These are phyloP conservation scores for Thalpophila matura DNA, from an alignment of 2,888 invertebrate genomes.

Conservation along the genomic window DNA sequence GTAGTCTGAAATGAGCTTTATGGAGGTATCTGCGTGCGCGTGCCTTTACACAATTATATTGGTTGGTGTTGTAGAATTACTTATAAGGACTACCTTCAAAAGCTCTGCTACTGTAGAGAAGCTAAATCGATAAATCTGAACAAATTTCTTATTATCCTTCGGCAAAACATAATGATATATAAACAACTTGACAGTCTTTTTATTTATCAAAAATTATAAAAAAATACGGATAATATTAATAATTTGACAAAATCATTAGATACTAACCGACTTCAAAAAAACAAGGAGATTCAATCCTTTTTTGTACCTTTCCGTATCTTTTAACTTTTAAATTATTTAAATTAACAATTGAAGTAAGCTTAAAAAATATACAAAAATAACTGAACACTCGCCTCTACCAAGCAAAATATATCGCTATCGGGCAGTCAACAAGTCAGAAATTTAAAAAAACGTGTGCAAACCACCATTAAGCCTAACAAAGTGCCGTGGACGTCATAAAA, in stretches of 20 bases:
- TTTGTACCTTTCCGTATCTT: too few species aligned
- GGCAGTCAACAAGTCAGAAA: slow-evolving; percentile 64
- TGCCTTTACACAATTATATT: slow-evolving; percentile 16
- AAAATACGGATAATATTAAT: too few species aligned
- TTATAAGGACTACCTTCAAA: neutral
- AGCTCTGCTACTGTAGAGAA: neutral
- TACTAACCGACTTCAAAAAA: too few species aligned
- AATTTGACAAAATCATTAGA: too few species aligned
- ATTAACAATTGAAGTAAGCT: neutral
- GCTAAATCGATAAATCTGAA: neutral
- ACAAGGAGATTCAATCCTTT: too few species aligned
- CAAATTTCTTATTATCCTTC: too few species aligned
- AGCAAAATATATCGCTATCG: slow-evolving; percentile 69
- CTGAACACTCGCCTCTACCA: neutral
- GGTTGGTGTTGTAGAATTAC: neutral
- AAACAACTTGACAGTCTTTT: too few species aligned
- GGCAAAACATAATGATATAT: too few species aligned
- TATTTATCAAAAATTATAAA: too few species aligned
- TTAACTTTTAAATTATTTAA: neutral
- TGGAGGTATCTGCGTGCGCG: too few species aligned
- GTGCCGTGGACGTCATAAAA: slow-evolving; percentile 85
- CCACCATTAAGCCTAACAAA: slow-evolving; percentile 82
- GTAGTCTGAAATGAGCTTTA: too few species aligned
- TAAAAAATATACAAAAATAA: slow-evolving; percentile 17
- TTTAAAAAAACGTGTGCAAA: slow-evolving; percentile 69